Base-by-base conservation (phyloP, 2,113 vertebrate genomes). In the Sceloporus tristichus region DNA sequence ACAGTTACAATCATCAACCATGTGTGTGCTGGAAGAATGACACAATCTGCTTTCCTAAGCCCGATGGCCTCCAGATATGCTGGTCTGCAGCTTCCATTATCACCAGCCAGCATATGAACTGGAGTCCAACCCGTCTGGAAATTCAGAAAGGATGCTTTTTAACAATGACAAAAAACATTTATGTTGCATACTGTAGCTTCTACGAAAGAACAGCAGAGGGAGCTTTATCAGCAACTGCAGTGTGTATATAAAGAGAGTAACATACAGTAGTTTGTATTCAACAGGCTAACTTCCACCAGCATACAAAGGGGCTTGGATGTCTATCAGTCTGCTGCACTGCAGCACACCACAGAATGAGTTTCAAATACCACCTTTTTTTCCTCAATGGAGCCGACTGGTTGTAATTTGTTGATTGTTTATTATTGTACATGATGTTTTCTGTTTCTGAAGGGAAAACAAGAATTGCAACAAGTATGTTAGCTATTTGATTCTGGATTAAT, bases 151-250 rank as follows among this genome's bases (percentile, higher is more conserved):
- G 38, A 90, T 84, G 25, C 53, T 38, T 71, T 66, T 89, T 92
- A 84, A 80, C 62, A 88, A 89, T 14, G 68, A 78, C 19, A 42
- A 78, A 9, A 53, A 76, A 66, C 84, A 91, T 90, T 79, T 13
- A 5, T 66, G 74, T 91, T 25, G 53, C 88, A 68, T 68, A 4
- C 25, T 27, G 23, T 82, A 68, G 2, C 54, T 56, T 38, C 18
- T 80, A 9, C 40, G 19, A 71, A 71, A 85, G 62, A 74, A 95
- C 96, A 97, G 94, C 94, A 97, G 96, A 96, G 94, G 96, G 96
- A 96, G 95, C 94, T 84, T 94, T 71, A 87, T 92, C 93, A 94
- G 93, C 81, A 92, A 65, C 11, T 90, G 87, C 83, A 87, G 11
- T 40, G 62, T 80, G 19, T 1, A n/a, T 9, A 9, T 62, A 13